Evolutionary conservation across 2,888 invertebrate species (phyloP), one percentile per base, ranked within the genome.

Genomic region (Polydrusus pterygomalis): DNA sequence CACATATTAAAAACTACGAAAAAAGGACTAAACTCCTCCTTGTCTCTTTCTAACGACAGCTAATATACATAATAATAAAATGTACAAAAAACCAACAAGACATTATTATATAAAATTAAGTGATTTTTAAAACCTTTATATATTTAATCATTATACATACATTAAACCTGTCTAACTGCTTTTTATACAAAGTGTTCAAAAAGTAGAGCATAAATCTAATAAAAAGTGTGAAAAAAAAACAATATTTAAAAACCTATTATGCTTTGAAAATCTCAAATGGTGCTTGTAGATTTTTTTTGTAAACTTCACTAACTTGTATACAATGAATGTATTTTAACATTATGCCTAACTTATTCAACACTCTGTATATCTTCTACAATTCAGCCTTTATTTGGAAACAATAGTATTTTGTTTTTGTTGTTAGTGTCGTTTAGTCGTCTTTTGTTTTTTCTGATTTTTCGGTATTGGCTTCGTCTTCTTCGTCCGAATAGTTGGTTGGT

Each of bases 401-500:
- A 54, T 47, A 30, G 25, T 25, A 5, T 71, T 11, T 56, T 13
- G 18, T 65, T 51, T 49, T 54, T 25, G 10, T 34, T 9, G 34
- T 34, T 34, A 20, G 7, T 20, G 25, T 56, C 17, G 51, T 79
- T 80, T 80, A 84, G 69, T 87, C 87, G 72, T 86, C 85, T 81
- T 88, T 87, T 40, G 85, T 77, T 81, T 89, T 89, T 49, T 88
- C 87, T 40, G 85, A 78, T 81, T 89, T 89, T 49, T 88, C 87
- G 81, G 87, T 56, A 87, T 88, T 68, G 83, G 82, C 83, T 88
- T 93, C 87, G 83, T 91, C 91, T 81, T 97, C 97, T 83, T 97
- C 97, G 83, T 97, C 97, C 0, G 96, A 95, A 87, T 98, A 98
- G 86, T 93, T 96, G 75, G 93, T 93, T 0, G 96, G 95, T 83